A percentile compares a stretch with the other conserved stretches of the same genome.
Conservation (phyloP, 2,797 vertebrate species). For the Stomatorhinus walkeri region DNA sequence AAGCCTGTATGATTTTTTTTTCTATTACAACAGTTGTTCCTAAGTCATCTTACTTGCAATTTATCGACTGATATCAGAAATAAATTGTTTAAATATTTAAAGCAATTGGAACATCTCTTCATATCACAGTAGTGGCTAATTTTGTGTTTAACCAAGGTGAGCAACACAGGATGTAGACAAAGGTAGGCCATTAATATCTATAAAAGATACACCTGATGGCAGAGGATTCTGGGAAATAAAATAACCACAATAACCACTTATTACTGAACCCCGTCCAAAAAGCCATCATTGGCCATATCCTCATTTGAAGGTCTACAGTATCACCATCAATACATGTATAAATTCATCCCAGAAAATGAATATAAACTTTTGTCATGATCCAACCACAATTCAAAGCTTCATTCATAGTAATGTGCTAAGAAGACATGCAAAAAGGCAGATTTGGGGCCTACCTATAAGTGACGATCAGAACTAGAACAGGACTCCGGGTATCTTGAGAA, state of each 20-base stretch:
- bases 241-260: not conserved
- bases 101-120: not conserved
- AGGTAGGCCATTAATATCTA: not conserved
- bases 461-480: constrained; percentile 44
- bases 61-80: not conserved
- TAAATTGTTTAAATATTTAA: not conserved
- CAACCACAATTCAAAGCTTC: not conserved
- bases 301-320: not conserved
- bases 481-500: constrained; percentile 45
- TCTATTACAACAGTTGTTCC: not conserved
- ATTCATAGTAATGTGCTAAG: not conserved
- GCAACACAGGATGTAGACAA: not conserved
- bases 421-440: not conserved
- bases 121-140: not conserved
- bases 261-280: not conserved
- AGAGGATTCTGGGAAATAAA: not conserved
- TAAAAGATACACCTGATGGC: not conserved
- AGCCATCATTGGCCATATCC: not conserved
- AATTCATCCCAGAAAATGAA: not conserved
- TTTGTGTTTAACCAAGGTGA: not conserved
- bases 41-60: not conserved
- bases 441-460: constrained; percentile 54
- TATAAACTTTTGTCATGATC: not conserved
- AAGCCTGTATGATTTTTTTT: not conserved
- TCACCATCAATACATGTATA: not conserved